Evolutionary conservation across 2,113 vertebrate genomes (phyloP).

Genomic region (Sprattus sprattus): DNA sequence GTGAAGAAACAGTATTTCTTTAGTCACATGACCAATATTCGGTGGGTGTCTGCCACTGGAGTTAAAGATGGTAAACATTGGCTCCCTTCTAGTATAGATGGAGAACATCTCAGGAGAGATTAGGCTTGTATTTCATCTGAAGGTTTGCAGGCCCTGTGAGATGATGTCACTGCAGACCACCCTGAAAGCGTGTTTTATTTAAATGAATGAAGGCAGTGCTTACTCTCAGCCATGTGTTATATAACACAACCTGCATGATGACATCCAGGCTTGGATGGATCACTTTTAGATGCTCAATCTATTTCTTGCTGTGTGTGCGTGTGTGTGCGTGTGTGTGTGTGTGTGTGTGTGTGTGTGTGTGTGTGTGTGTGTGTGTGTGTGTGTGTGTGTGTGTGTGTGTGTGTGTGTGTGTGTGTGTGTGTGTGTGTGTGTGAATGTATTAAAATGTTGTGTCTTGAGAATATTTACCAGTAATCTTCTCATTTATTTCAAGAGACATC

Average conservation of each 20-base stretch:
- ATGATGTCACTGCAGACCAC: neutral
- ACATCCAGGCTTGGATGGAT: neutral
- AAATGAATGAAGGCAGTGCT: neutral
- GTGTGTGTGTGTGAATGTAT: neutral
- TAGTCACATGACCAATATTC: neutral
- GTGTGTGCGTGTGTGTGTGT: neutral
- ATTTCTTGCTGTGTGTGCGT: neutral
- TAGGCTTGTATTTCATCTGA: neutral
- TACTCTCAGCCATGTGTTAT: neutral
- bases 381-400: neutral
- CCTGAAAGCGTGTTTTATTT: neutral
- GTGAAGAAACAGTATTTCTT: neutral
- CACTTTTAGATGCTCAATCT: neutral
- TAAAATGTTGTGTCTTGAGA: neutral
- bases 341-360: neutral
- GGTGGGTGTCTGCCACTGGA: no score
- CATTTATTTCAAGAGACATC: neutral
- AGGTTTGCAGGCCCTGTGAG: neutral
- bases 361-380: neutral
- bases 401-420: neutral
- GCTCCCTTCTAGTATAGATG: no score
- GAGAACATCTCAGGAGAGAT: neutral
- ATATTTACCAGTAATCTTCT: constrained; percentile 17
- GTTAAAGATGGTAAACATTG: no score
- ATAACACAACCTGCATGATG: neutral